A percentile compares a stretch with the other conserved stretches of the same genome.
phyloP scores from a whole-genome alignment of 2,797 vertebrate species.

The Myoxocephalus aenaeus region DNA sequence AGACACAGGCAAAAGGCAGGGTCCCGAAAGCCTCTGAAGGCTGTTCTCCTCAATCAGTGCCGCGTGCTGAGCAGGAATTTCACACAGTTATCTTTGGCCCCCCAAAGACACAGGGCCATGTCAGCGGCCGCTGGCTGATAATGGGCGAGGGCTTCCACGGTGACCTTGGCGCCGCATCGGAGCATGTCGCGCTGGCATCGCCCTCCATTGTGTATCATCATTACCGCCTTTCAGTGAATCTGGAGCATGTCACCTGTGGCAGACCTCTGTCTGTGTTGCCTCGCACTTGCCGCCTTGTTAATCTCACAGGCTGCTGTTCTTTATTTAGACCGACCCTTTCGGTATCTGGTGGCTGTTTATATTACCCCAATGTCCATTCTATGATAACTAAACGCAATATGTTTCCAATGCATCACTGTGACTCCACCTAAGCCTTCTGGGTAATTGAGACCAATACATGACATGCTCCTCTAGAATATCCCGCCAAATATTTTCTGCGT shows the following conservation, averaged over 20 bases:
- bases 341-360: constrained; percentile 62
- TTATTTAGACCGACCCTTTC: constrained; percentile 74
- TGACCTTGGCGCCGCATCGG: constrained; percentile 70
- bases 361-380: constrained; percentile 54
- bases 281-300: constrained; percentile 74
- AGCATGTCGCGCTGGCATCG: constrained; percentile 23
- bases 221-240: constrained; percentile 62
- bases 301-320: constrained; percentile 75
- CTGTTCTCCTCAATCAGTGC: constrained; percentile 69
- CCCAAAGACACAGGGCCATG: constrained; percentile 72
- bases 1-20: constrained; percentile 26
- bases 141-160: constrained; percentile 50
- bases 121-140: constrained; percentile 66
- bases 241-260: constrained; percentile 78
- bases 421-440: constrained; percentile 67
- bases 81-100: constrained; percentile 83
- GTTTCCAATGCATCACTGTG: constrained; percentile 50
- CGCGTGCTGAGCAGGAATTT: constrained; percentile 73
- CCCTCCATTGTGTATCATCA: constrained; percentile 61
- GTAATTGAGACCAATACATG: constrained; percentile 68
- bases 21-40: constrained; percentile 46
- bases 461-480: constrained; percentile 52
- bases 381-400: constrained; percentile 67
- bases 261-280: constrained; percentile 61
- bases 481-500: constrained; percentile 35